Conservation (phyloP, 2,113 vertebrate species). For the Upupa epops region DNA sequence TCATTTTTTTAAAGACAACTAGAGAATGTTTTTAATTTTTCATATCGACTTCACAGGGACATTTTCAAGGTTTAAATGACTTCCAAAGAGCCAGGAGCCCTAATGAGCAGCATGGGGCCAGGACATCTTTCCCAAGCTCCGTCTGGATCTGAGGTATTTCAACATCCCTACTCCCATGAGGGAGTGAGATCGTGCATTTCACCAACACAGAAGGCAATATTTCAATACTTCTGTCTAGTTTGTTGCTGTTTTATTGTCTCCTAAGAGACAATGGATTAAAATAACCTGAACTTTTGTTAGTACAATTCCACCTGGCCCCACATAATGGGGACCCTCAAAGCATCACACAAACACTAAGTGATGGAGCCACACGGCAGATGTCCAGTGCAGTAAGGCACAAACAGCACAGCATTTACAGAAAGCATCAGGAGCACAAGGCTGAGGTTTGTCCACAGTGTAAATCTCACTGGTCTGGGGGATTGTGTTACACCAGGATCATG, state of each 20-base stretch:
- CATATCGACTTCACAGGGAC: rapidly evolving
- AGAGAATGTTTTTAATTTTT: not conserved
- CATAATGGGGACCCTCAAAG: not conserved
- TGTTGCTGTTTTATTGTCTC: not conserved
- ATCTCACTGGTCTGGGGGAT: not conserved
- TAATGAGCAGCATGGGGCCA: not conserved
- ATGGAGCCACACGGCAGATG: not conserved
- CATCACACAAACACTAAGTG: not conserved
- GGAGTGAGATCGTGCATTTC: not conserved
- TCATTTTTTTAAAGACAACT: not conserved
- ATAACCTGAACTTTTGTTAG: not conserved
- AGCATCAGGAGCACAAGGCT: not conserved
- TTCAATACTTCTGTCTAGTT: not conserved
- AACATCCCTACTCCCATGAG: not conserved
- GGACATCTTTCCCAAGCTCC: not conserved
- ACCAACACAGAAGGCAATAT: not conserved
- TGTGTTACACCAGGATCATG: rapidly evolving
- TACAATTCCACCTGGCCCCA: not conserved
- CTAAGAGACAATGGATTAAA: slow-evolving; percentile 13
- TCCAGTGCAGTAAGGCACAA: not conserved
- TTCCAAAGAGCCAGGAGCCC: not conserved
- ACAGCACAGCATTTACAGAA: not conserved
- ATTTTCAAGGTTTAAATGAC: not conserved
- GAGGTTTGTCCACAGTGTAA: not conserved
- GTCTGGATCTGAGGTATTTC: not conserved